phyloP scores from a whole-genome alignment of 2,797 vertebrate species.

The Pantherophis alleghaniensis region DNA sequence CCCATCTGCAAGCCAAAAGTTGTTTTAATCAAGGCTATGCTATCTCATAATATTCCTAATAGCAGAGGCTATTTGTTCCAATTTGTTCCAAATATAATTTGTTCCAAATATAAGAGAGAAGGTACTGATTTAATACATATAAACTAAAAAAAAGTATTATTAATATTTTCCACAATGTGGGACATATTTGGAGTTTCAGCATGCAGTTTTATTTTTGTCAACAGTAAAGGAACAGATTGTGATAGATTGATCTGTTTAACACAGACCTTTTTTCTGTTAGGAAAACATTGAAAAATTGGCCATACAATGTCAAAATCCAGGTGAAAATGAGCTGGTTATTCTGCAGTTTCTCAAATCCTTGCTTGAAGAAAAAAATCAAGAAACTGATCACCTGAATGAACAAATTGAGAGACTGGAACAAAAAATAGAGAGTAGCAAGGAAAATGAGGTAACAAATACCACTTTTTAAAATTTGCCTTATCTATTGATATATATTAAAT shows the following conservation, averaged over 20 bases:
- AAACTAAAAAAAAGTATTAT: background rate
- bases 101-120: background rate
- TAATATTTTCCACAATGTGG: background rate
- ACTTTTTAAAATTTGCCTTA: background rate
- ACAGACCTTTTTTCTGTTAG: slow-evolving; percentile 29
- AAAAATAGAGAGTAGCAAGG: slow-evolving; percentile 63
- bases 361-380: slow-evolving; percentile 86
- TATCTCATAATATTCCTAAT: background rate
- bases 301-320: slow-evolving; percentile 30
- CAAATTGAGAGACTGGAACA: slow-evolving; percentile 78
- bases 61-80: background rate
- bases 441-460: slow-evolving; percentile 69
- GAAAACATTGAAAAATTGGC: slow-evolving; percentile 49
- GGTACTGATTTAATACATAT: background rate
- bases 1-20: too few species aligned
- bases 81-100: background rate
- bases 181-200: background rate
- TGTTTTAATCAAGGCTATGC: background rate
- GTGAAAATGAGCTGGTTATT: slow-evolving; percentile 31
- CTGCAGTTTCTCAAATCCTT: slow-evolving; percentile 78
- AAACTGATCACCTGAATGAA: slow-evolving; percentile 81
- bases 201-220: background rate
- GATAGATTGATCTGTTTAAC: slow-evolving; percentile 24
- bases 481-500: background rate
- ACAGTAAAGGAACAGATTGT: background rate